Evolutionary conservation across 2,797 vertebrate species (phyloP), one percentile per base, ranked within the genome.

Genomic region (Premnoplex brunnescens): DNA sequence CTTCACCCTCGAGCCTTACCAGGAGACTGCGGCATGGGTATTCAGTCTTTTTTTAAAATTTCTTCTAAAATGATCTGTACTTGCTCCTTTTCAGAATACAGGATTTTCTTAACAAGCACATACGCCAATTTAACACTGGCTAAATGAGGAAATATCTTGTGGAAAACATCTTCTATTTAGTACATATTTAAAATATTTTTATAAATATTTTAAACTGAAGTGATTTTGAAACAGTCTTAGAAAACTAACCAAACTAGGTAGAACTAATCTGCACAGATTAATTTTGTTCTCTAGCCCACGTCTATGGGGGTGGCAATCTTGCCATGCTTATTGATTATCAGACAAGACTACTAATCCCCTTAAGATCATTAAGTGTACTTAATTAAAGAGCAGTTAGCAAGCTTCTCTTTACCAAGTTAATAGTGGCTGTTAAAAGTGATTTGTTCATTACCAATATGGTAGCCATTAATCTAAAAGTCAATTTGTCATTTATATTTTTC

Each of bases 311-410:
- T 96, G 96, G 96, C 97, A 97, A 97, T 98, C 97, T 97, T 95
- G 92, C 97, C 97, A 97, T 97, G 97, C 97, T 97, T 99, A 99
- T 99, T 99, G 99, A 99, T 99, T 99, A 99, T 98, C 98, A 99
- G 99, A 98, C 98, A 98, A 99, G 97, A 96, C 97, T 98, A 98
- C 98, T 99, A 99, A 99, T 99, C 99, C 98, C 98, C 98, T 99
- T 99, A 98, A 99, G 98, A 99, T 99, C 98, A 99, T 99, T 99
- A 99, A 98, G 98, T 98, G 98, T 98, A 99, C 99, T 99, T 99
- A 99, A 99, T 99, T 99, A 99, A 99, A 99, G 98, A 98, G 98
- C 98, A 99, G 98, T 99, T 99, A 99, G 98, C 98, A 98, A 98
- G 98, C 98, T 98, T 98, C 98, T 98, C 98, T 98, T 99, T 98